These are phyloP conservation scores for Sandelia bainsii DNA, from an alignment of 2,797 vertebrate genomes.

Conservation along the genomic window DNA sequence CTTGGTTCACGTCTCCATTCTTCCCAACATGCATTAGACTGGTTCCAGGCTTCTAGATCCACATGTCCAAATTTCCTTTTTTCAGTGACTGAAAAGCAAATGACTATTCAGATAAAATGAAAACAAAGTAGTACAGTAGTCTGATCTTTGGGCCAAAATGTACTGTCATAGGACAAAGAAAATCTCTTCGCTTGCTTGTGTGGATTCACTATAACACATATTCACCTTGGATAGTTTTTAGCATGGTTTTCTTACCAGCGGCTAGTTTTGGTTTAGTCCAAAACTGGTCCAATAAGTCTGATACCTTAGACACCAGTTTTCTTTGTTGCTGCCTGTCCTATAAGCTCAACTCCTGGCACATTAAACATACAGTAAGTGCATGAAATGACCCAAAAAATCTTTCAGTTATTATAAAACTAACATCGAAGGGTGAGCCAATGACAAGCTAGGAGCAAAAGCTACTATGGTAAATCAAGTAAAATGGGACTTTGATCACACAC, in stretches of 20 bases:
- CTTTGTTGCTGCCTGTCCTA: slow-evolving; percentile 28
- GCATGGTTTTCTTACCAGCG: slow-evolving; percentile 14
- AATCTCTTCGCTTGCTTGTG: slow-evolving; percentile 59
- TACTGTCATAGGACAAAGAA: neutral
- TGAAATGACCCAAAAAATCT: slow-evolving; percentile 17
- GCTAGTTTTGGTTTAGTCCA: slow-evolving; percentile 18
- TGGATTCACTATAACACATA: slow-evolving; percentile 69
- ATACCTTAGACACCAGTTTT: slow-evolving; percentile 10
- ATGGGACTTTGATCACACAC: slow-evolving; percentile 14
- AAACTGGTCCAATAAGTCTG: slow-evolving; percentile 25
- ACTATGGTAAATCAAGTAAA: slow-evolving; percentile 13
- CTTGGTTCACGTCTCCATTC: slow-evolving; percentile 20
- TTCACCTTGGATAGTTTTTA: slow-evolving; percentile 23
- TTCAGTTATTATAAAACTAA: slow-evolving; percentile 30
- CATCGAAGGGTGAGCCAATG: neutral
- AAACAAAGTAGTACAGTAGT: neutral
- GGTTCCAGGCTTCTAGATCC: slow-evolving; percentile 17
- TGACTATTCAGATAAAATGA: neutral
- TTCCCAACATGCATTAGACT: slow-evolving; percentile 20
- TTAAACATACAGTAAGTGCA: slow-evolving; percentile 23
- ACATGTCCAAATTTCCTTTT: slow-evolving; percentile 3
- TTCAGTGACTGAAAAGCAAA: neutral
- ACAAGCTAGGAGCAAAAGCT: slow-evolving; percentile 16
- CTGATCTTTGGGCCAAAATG: neutral
- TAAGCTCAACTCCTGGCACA: slow-evolving; percentile 26